These are phyloP conservation scores for Luehdorfia chinensis DNA, from an alignment of 1,140 invertebrate species.

Conservation along the genomic window DNA sequence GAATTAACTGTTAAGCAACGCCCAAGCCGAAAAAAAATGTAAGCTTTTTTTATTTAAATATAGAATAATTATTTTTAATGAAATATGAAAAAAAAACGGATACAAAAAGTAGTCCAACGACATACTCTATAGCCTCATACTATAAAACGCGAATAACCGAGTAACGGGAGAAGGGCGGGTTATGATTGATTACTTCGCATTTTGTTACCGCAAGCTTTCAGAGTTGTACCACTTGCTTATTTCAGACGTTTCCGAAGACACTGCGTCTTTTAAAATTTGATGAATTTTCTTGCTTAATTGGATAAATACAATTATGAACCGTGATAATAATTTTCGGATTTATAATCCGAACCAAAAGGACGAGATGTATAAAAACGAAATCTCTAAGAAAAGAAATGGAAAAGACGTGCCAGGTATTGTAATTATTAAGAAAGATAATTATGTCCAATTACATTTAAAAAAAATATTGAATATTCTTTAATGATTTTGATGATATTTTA, in stretches of 20 bases:
- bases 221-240: slow-evolving; percentile 18
- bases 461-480: background rate
- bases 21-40: too few species aligned
- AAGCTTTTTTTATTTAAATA: too few species aligned
- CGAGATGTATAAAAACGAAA: slow-evolving; percentile 29
- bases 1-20: too few species aligned
- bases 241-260: slow-evolving; percentile 20
- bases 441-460: background rate
- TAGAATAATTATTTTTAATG: too few species aligned
- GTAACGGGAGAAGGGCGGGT: slow-evolving; percentile 54
- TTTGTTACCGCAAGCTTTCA: slow-evolving; percentile 52
- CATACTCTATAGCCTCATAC: slow-evolving; percentile 40
- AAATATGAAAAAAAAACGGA: too few species aligned
- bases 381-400: slow-evolving; percentile 34
- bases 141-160: slow-evolving; percentile 59
- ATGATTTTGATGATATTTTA: too few species aligned
- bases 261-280: background rate
- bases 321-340: slow-evolving; percentile 31
- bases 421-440: too few species aligned
- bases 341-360: slow-evolving; percentile 42
- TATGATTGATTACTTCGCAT: slow-evolving; percentile 70
- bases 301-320: slow-evolving; percentile 42
- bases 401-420: slow-evolving; percentile 38
- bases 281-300: slow-evolving; percentile 8
- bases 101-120: slow-evolving; percentile 7